Base-by-base conservation (phyloP, 1,140 invertebrate genomes). In the Nephotettix cincticeps region DNA sequence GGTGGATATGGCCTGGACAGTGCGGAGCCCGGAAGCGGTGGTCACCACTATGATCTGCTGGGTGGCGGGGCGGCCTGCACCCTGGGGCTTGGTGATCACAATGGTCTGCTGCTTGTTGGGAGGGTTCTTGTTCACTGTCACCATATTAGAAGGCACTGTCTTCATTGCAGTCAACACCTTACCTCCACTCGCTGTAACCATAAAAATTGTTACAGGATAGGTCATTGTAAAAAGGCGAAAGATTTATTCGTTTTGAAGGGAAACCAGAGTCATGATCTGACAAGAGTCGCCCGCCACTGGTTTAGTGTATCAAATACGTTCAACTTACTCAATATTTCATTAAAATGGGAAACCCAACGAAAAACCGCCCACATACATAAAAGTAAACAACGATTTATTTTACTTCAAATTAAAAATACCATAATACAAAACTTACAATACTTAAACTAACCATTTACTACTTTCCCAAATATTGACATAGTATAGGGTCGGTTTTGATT, bases 1-100 rank as follows among this genome's bases (percentile, higher is more conserved):
- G 1, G 86, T 89, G 11, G 88, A 87, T 0, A 87, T 80, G 9
- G 85, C 86, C 76, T 89, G 86, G 51, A 89, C 85, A 23, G 88
- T 86, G 67, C 89, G 83, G 23, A 91, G 77, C 67, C 83, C 84
- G 1, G 87, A 84, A 4, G 86, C 88, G 1, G 89, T 89, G 13
- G 89, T 90, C 0, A 92, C 90, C n/a, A 92, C 89, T 45, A 90
- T 86, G 28, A 90, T 88, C 74, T 91, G 87, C 70, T 86, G 89
- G 76, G 89, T 32, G 81, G 78, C 58, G 85, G 81, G 21, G 85
- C 84, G 13, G 84, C 85, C 1, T 32, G 82, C 87, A 85, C 76
- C 83, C 43, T 82, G 87, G 27, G 87, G 86, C 79, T 89, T 85
- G 58, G 85, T 84, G 4, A 87, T 88, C 81, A 90, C 88, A 65